Evolutionary conservation across 2,113 vertebrate species (phyloP).

Genomic region (Callospermophilus lateralis): DNA sequence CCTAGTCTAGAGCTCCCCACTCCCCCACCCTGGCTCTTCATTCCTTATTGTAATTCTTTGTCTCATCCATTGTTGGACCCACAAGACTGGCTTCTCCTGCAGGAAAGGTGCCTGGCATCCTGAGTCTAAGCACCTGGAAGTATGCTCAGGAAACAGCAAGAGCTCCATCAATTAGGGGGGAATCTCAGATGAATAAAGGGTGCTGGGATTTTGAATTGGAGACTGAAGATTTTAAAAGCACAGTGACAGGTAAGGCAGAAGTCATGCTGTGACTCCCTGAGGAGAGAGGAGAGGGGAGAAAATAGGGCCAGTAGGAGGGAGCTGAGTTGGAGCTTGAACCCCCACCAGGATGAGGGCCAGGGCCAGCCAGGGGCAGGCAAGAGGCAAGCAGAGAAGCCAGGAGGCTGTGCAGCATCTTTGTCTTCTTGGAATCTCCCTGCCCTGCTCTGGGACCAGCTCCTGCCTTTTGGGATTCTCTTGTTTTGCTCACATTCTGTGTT

Average conservation of each 20-base stretch:
- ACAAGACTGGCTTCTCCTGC: not conserved
- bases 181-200: not conserved
- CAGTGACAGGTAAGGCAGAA: not conserved
- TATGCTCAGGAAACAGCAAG: not conserved
- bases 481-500: not conserved
- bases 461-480: not conserved
- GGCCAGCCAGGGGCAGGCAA: not conserved
- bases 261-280: not conserved
- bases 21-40: not conserved
- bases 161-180: fast-evolving
- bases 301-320: no score
- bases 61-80: not conserved
- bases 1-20: no score
- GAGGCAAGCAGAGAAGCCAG: not conserved
- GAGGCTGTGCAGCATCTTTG: not conserved
- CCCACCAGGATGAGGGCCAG: no score
- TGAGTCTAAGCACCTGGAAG: not conserved
- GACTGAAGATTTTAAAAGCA: no score
- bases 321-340: fast-evolving
- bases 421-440: not conserved
- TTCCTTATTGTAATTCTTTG: not conserved
- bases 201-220: not conserved
- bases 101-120: not conserved
- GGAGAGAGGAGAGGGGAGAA: not conserved
- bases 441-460: not conserved